phyloP scores from a whole-genome alignment of 2,113 vertebrate species.

The Lophura nycthemera region DNA sequence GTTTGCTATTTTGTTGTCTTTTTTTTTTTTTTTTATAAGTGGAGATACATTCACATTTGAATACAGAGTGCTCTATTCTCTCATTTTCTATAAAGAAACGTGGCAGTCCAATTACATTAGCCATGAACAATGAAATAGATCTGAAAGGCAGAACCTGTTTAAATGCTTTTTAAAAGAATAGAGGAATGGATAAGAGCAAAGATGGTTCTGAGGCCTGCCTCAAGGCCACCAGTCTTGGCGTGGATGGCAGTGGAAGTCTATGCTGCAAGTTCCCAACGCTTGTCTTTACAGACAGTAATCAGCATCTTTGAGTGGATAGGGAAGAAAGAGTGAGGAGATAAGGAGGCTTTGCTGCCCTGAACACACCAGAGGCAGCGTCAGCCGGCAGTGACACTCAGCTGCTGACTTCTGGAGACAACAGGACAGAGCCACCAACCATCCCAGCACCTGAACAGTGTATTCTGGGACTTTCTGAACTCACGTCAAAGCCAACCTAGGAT shows the following conservation, averaged over 20 bases:
- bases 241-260: neutral
- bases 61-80: accelerated
- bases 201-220: too few relatives aligned
- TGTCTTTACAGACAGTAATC: neutral
- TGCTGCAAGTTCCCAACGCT: neutral
- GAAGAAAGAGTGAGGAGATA: neutral
- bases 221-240: accelerated
- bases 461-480: neutral
- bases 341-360: neutral
- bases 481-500: neutral
- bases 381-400: neutral
- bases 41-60: neutral
- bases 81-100: neutral
- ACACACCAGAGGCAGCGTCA: neutral
- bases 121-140: neutral
- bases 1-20: neutral
- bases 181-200: neutral
- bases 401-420: neutral
- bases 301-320: neutral
- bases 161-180: accelerated
- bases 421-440: neutral
- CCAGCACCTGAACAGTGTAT: neutral
- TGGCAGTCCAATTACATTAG: neutral
- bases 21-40: neutral
- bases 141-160: neutral